Evolutionary conservation across 2,888 invertebrate species (phyloP), one percentile per base, ranked within the genome.

Genomic region (Nasonia oneida): DNA sequence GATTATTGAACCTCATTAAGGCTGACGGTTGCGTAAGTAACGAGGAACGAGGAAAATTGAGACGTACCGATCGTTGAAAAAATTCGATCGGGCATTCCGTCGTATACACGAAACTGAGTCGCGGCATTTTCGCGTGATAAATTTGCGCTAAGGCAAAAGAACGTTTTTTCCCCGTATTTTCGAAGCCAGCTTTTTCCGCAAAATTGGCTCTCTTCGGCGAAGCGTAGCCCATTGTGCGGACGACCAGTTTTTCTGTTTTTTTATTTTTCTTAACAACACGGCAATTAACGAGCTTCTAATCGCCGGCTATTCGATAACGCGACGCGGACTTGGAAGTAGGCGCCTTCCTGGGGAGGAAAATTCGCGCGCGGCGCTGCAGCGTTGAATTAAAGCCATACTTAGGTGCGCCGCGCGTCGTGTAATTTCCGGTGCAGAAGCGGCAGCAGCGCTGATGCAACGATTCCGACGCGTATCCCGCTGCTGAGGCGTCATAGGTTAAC

Each of bases 1-100:
- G 57, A 61, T 61, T 61, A 61, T n/a, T 61, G 57, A n/a, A 61
- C 57, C 57, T 61, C 57, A 8, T 61, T 61, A 23, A 53, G n/a
- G 57, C 57, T n/a, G 18, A n/a, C 2, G 6, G 23, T 61, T 61
- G 57, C 57, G 6, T 61, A 61, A 61, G 23, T 23, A 23, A 23
- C 23, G 53, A 23, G 6, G 3, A 8, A 23, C 8, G 18, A 53
- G 53, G n/a, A 61, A n/a, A 61, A 61, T 5, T 23, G 57, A 42
- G 10, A 6, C 42, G 6, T 42, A 10, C 42, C 42, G 42, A 47
- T 47, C 12, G 47, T 57, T 57, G n/a, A 47, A 57, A 18, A 57
- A 57, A n/a, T 29, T n/a, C 29, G 64, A 64, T n/a, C 29, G 29
- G 29, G 29, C 29, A 29, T 29, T 29, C 29, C 29, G 29, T 29